A percentile compares a stretch with the other conserved stretches of the same genome.
Conservation (phyloP, 2,113 vertebrate genomes). For the Poeciliopsis prolifica region DNA sequence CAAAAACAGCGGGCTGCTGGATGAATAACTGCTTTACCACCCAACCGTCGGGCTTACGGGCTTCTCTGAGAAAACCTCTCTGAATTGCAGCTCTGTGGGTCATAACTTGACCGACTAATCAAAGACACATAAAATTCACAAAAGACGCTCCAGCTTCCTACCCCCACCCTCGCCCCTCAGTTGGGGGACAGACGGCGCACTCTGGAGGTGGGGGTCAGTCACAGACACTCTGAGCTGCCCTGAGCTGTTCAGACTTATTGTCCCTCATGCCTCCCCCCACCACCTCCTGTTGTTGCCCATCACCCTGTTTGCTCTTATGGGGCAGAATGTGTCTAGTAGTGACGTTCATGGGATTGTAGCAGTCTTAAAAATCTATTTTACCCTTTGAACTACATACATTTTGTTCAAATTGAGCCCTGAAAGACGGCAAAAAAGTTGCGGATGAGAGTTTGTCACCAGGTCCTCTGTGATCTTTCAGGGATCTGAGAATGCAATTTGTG, state of each 20-base stretch:
- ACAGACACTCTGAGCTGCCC: constrained; percentile 72
- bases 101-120: constrained; percentile 26
- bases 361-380: constrained; percentile 7
- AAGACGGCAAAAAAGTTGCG: background rate
- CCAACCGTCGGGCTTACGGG: too few species aligned
- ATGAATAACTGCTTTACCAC: too few species aligned
- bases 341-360: constrained; percentile 18
- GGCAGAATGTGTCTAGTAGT: constrained; percentile 27
- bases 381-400: background rate
- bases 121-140: constrained; percentile 57
- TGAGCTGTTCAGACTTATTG: constrained; percentile 72
- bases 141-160: constrained; percentile 44
- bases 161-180: constrained; percentile 14
- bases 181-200: constrained; percentile 62
- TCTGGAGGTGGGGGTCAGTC: constrained; percentile 35
- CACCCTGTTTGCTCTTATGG: constrained; percentile 9
- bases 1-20: too few species aligned
- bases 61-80: background rate
- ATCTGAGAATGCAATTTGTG: constrained; percentile 20
- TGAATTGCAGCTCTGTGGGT: constrained; percentile 27
- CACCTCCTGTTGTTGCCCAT: constrained; percentile 49
- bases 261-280: constrained; percentile 39
- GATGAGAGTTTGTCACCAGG: background rate
- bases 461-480: constrained; percentile 15
- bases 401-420: background rate